Base-by-base conservation (phyloP, 1,140 invertebrate species). In the Berghia stephanieae region DNA sequence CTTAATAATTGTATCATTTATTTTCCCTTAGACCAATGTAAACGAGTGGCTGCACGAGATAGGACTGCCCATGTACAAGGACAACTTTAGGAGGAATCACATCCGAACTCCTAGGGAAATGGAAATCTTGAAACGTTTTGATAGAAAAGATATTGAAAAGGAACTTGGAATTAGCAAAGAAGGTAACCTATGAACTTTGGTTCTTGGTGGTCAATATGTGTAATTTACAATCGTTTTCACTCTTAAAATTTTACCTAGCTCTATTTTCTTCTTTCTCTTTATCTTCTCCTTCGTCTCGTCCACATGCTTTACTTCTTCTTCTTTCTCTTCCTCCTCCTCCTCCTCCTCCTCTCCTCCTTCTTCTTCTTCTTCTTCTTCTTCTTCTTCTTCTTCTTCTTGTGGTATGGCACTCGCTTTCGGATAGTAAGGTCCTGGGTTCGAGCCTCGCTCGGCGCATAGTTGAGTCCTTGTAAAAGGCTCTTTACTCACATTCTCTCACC, bases 121-220 rank as follows among this genome's bases (percentile, higher is more conserved):
- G 79, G 81, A 83, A 49, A 79, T 82, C 6, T 69, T 86, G 0
- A 86, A 86, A 67, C 75, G 80, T 0, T 82, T 85, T 34, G 78
- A 75, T 6, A 34, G 75, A 8, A 77, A 78, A 31, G 84, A 83
- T 38, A 81, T 85, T 27, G 78, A 81, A 55, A 81, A 78, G 36
- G 83, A 86, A 36, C 75, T 86, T 6, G 77, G 80, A n/a, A 83
- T 86, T 40, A 79, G 42, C 5, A 86, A 85, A 79, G 66, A 80
- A 52, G 85, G 85, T 86, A 72, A 57, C 69, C 16, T 6, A 42
- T 4, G 8, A 31, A 38, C n/a, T 10, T 73, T 43, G n/a, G n/a
- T n/a, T n/a, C n/a, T n/a, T n/a, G n/a, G n/a, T 38, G 18, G 21
- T 18, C 43, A 21, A n/a, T 31, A 4, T 13, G 0, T 31, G n/a